phyloP scores from a whole-genome alignment of 2,888 invertebrate species.

The Nephrotoma appendiculata region DNA sequence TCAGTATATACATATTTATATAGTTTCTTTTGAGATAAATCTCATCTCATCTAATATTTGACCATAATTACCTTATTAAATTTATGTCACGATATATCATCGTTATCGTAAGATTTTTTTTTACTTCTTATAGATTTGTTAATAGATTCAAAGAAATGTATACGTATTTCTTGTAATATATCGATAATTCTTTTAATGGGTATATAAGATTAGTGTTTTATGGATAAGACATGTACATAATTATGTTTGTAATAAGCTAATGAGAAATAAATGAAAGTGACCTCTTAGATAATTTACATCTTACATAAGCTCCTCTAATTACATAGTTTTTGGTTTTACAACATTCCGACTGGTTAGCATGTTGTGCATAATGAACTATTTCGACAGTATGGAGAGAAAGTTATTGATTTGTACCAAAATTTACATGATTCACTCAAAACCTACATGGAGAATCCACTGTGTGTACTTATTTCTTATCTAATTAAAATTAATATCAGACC shows the following conservation, averaged over 20 bases:
- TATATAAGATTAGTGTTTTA: neutral
- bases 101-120: neutral
- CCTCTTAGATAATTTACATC: neutral
- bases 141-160: too few species aligned
- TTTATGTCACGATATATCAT: neutral
- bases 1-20: neutral
- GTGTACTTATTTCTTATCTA: too few species aligned
- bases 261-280: slow-evolving; percentile 3
- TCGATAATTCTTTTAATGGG: neutral
- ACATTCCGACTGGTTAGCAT: too few species aligned
- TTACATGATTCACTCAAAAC: too few species aligned
- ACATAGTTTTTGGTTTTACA: too few species aligned
- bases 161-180: neutral
- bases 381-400: neutral
- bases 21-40: neutral
- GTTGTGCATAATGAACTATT: neutral
- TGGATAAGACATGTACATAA: neutral
- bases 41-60: neutral
- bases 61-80: neutral
- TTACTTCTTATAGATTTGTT: too few species aligned
- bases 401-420: neutral
- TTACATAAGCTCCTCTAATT: too few species aligned
- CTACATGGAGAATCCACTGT: too few species aligned
- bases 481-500: neutral
- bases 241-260: neutral